These are phyloP conservation scores for Spodoptera litura DNA, from an alignment of 1,140 invertebrate species.

Conservation along the genomic window DNA sequence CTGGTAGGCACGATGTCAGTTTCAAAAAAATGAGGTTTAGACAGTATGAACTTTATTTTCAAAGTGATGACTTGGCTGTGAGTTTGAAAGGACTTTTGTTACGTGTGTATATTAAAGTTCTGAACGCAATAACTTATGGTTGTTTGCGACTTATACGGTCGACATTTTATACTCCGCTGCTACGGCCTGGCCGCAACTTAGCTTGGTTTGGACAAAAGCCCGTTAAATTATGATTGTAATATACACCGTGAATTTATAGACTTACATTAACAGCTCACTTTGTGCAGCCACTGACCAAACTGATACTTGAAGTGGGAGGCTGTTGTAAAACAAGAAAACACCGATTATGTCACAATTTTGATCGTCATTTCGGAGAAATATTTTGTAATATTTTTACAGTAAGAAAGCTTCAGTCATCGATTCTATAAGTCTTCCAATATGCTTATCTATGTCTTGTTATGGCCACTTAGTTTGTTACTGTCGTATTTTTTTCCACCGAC, in stretches of 20 bases:
- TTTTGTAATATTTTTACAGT: conserved; percentile 10
- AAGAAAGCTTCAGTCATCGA: conserved; percentile 1
- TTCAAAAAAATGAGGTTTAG: neutral
- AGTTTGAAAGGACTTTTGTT: conserved; percentile 26
- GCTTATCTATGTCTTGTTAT: neutral
- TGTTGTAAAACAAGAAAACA: too few relatives aligned
- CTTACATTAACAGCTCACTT: too few relatives aligned
- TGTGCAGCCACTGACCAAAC: neutral
- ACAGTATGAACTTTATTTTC: neutral
- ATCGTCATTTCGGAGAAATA: neutral
- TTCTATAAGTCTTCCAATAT: neutral
- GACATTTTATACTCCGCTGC: conserved; percentile 22
- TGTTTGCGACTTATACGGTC: conserved; percentile 45
- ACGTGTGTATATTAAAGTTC: conserved; percentile 18
- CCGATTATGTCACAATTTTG: neutral
- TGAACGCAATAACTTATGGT: conserved; percentile 39
- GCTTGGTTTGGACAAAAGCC: neutral
- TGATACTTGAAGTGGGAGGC: too few relatives aligned
- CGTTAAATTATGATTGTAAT: conserved; percentile 16
- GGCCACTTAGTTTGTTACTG: neutral
- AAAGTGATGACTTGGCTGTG: conserved; percentile 33
- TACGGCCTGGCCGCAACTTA: neutral
- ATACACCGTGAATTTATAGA: neutral
- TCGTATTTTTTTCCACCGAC: neutral
- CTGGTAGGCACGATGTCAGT: neutral